These are phyloP conservation scores for Festucalex cinctus DNA, from an alignment of 2,113 vertebrate genomes.

Conservation along the genomic window DNA sequence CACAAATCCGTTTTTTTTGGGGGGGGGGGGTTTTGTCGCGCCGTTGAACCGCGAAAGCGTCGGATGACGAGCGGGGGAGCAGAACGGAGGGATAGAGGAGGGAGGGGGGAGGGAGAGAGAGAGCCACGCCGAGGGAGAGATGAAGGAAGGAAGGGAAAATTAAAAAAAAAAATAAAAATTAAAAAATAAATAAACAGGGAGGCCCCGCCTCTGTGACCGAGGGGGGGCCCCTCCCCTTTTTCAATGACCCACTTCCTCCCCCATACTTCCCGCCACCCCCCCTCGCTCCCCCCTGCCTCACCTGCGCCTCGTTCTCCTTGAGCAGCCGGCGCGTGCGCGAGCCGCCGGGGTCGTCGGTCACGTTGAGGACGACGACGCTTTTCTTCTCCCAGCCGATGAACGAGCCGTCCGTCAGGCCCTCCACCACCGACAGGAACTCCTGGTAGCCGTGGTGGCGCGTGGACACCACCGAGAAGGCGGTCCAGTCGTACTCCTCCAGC, in stretches of 20 bases:
- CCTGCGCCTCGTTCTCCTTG: slow-evolving; percentile 87
- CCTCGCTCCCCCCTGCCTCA: slow-evolving; percentile 73
- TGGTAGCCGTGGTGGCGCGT: slow-evolving; percentile 89
- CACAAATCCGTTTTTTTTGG: slow-evolving; percentile 26
- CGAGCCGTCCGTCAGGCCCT: slow-evolving; percentile 89
- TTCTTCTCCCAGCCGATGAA: slow-evolving; percentile 95
- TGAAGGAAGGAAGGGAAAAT: slow-evolving; percentile 70
- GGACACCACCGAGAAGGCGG: slow-evolving; percentile 86
- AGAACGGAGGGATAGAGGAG: slow-evolving; percentile 70
- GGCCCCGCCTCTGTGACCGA: slow-evolving; percentile 53
- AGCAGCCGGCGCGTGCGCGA: slow-evolving; percentile 80
- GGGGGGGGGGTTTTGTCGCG: slow-evolving; percentile 46
- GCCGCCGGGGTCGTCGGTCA: slow-evolving; percentile 83
- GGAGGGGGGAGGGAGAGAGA: slow-evolving; percentile 60
- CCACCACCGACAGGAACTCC: slow-evolving; percentile 86
- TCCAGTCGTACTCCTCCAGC: slow-evolving; percentile 96
- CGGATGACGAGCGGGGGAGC: slow-evolving; percentile 45
- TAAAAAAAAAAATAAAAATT: too few species aligned
- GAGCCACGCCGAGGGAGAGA: slow-evolving; percentile 61
- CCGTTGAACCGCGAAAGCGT: slow-evolving; percentile 35
- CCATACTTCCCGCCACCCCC: slow-evolving; percentile 54
- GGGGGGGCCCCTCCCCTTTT: slow-evolving; percentile 35
- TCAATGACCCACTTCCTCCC: slow-evolving; percentile 62
- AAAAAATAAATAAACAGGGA: too few species aligned
- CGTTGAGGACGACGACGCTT: slow-evolving; percentile 86